Conservation (phyloP, 2,113 vertebrate species). For the Manacus vitellinus region DNA sequence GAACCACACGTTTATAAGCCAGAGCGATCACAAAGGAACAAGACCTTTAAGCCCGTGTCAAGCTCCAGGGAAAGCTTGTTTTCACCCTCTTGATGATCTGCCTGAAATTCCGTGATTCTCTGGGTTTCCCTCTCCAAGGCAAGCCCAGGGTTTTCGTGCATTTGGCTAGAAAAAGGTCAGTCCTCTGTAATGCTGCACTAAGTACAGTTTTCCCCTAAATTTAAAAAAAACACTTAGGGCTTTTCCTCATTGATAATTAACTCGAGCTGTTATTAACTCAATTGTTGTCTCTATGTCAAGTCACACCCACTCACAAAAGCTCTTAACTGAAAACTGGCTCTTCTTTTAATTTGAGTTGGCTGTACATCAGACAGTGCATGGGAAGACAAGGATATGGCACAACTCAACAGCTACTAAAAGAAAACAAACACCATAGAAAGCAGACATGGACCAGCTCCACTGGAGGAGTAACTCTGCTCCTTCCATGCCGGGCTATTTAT, state of each 20-base stretch:
- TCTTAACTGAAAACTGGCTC: conserved; percentile 42
- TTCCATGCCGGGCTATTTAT: neutral
- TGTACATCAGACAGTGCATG: conserved; percentile 32
- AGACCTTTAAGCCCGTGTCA: neutral
- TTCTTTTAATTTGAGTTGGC: conserved; percentile 67
- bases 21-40: neutral
- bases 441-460: conserved; percentile 42
- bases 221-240: neutral
- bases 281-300: conserved; percentile 47
- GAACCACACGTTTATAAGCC: neutral
- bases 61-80: neutral
- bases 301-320: conserved; percentile 55
- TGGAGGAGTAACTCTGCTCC: conserved; percentile 38
- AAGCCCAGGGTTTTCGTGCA: neutral
- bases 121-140: neutral
- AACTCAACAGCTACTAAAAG: conserved; percentile 26
- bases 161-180: neutral
- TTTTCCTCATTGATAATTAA: conserved; percentile 56
- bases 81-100: neutral
- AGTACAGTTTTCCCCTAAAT: conserved; percentile 4
- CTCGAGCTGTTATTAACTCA: conserved; percentile 42
- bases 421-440: conserved; percentile 62
- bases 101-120: neutral
- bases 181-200: neutral
- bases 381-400: conserved; percentile 37